Conservation (phyloP, 2,113 vertebrate genomes). For the Neopipo cinnamomea region DNA sequence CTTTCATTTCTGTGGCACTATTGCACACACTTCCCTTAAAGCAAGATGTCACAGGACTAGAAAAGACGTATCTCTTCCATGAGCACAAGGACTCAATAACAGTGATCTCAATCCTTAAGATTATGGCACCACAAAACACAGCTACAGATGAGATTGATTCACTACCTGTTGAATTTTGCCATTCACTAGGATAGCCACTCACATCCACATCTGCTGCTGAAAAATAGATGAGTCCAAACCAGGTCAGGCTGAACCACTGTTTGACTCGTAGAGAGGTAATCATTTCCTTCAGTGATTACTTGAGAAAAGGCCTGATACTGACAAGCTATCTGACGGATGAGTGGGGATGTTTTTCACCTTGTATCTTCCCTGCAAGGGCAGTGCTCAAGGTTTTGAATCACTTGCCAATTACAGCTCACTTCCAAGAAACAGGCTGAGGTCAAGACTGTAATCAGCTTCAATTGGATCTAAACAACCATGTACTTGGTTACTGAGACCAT, state of each 20-base stretch:
- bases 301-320: background rate
- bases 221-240: background rate
- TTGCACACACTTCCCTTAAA: background rate
- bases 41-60: background rate
- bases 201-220: background rate
- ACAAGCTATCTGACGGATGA: background rate
- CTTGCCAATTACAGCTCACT: background rate
- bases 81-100: background rate
- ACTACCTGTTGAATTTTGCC: background rate
- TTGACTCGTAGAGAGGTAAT: background rate
- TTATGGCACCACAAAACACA: background rate
- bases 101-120: background rate
- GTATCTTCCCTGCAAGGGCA: background rate
- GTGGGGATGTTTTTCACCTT: background rate
- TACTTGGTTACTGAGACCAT: background rate
- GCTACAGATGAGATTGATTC: background rate
- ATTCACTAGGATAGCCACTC: background rate
- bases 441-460: background rate
- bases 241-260: background rate
- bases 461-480: background rate
- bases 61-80: background rate
- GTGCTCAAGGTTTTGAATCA: background rate
- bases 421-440: background rate
- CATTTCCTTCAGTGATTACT: background rate
- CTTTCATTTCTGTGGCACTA: background rate